phyloP scores from a whole-genome alignment of 2,113 vertebrate species.

The Vulpes vulpes region DNA sequence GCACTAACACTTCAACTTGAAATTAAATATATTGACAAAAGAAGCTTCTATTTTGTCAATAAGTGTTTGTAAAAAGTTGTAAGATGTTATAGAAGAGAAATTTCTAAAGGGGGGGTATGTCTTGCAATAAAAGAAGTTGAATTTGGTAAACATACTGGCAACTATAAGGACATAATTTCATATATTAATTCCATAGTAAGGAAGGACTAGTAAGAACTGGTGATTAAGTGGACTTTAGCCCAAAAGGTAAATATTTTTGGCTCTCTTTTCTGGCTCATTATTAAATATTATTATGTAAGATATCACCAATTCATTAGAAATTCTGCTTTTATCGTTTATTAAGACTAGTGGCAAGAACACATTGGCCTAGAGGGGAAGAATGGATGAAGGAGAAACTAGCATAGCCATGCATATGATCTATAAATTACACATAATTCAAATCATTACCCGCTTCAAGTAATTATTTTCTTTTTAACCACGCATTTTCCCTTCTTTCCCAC shows the following conservation, averaged over 20 bases:
- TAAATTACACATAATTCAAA: slow-evolving; percentile 61
- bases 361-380: slow-evolving; percentile 59
- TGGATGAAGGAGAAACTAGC: slow-evolving; percentile 64
- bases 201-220: slow-evolving; percentile 32
- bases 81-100: slow-evolving; percentile 7
- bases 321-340: slow-evolving; percentile 64
- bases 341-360: slow-evolving; percentile 62
- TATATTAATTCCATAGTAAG: neutral
- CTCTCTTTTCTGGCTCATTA: slow-evolving; percentile 35
- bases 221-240: slow-evolving; percentile 14
- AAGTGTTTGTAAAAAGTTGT: neutral
- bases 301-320: slow-evolving; percentile 56
- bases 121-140: slow-evolving; percentile 22
- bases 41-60: neutral
- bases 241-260: slow-evolving; percentile 36
- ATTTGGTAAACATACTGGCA: slow-evolving; percentile 25
- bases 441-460: slow-evolving; percentile 62
- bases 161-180: slow-evolving; percentile 1
- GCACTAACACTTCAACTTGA: neutral
- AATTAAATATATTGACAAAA: neutral
- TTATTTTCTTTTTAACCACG: slow-evolving; percentile 42
- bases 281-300: slow-evolving; percentile 65
- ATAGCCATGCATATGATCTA: slow-evolving; percentile 1
- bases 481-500: neutral
- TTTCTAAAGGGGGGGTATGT: neutral